Percentiles rank a stretch among this genome's conserved stretches.
Conservation (phyloP, 2,888 invertebrate species). For the Alentia gelatinosa region DNA sequence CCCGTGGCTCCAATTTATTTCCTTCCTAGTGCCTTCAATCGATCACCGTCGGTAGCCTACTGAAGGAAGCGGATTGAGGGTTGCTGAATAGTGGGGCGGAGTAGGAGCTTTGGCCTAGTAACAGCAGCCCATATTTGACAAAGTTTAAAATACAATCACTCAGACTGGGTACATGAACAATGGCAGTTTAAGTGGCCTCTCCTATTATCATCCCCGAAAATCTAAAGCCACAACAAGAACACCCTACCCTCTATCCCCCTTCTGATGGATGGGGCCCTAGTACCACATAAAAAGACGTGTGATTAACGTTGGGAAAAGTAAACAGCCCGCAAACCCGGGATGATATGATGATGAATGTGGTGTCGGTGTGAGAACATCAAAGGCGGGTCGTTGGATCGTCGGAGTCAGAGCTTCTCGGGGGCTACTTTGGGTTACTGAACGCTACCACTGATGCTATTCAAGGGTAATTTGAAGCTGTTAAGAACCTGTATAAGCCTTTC, state of each 20-base stretch:
- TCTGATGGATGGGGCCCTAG: background rate
- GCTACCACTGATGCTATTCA: too few species aligned
- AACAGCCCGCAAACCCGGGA: background rate
- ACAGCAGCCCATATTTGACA: constrained; percentile 4
- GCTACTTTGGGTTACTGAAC: too few species aligned
- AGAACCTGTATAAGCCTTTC: too few species aligned
- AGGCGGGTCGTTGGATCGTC: too few species aligned
- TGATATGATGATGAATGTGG: background rate
- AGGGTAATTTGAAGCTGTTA: too few species aligned
- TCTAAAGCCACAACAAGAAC: background rate
- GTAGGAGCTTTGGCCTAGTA: background rate
- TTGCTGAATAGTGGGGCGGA: background rate
- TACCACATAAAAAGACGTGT: background rate
- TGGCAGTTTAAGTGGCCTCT: constrained; percentile 38
- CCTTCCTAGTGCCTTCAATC: background rate
- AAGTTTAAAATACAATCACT: constrained; percentile 19
- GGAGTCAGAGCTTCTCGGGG: too few species aligned
- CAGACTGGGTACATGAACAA: constrained; percentile 3
- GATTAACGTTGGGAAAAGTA: background rate
- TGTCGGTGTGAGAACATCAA: background rate
- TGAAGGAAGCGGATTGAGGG: background rate
- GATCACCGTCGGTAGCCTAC: background rate
- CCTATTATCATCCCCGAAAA: background rate
- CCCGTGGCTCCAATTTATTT: background rate
- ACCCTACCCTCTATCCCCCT: background rate